A percentile compares a stretch with the other conserved stretches of the same genome.
phyloP scores from a whole-genome alignment of 2,888 invertebrate genomes.

The Papilio gigon region DNA sequence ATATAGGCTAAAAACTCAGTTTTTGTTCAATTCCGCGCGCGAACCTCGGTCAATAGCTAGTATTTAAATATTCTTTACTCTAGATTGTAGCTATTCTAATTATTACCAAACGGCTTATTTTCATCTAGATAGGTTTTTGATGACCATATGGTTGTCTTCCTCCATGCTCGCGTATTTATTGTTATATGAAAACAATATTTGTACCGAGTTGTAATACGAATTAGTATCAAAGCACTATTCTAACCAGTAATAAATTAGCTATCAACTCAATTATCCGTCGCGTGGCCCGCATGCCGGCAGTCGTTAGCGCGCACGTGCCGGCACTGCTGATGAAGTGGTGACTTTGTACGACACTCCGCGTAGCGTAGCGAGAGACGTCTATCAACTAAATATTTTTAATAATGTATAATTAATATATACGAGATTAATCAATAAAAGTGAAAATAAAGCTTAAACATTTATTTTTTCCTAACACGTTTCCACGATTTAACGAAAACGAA shows the following conservation, averaged over 20 bases:
- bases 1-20: too few relatives aligned
- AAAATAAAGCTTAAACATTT: not conserved
- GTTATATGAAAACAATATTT: not conserved
- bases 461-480: not conserved
- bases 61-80: too few relatives aligned
- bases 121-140: too few relatives aligned
- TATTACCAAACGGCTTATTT: too few relatives aligned
- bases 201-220: not conserved
- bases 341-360: not conserved
- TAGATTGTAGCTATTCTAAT: too few relatives aligned
- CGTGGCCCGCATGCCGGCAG: constrained; percentile 2
- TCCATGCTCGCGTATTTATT: too few relatives aligned
- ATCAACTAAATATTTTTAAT: not conserved
- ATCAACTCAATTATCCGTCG: not conserved
- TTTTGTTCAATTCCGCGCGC: too few relatives aligned
- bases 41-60: too few relatives aligned
- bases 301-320: not conserved
- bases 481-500: constrained; percentile 10
- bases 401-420: not conserved
- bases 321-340: not conserved
- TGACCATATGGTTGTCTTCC: too few relatives aligned
- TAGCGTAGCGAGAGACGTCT: not conserved
- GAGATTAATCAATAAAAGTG: not conserved
- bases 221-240: not conserved
- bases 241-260: not conserved